Evolutionary conservation across 2,797 vertebrate species (phyloP).

Genomic region (Ataeniobius toweri): DNA sequence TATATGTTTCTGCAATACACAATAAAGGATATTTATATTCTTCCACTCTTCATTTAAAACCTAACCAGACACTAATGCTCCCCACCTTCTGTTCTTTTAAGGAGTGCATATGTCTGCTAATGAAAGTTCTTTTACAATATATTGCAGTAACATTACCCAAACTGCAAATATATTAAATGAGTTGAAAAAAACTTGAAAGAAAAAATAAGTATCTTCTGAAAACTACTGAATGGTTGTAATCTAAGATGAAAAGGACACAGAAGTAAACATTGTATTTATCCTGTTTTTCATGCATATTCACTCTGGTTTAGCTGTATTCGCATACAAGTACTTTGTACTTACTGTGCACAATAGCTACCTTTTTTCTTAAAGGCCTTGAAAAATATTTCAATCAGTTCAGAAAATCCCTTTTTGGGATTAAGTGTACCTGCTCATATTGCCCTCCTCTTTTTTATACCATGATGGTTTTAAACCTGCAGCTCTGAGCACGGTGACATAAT

Average conservation of each 20-base stretch:
- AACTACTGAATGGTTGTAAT: background rate
- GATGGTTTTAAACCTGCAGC: conserved; percentile 45
- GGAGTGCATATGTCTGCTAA: no score
- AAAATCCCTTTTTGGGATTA: conserved; percentile 30
- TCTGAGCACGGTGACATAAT: conserved; percentile 60
- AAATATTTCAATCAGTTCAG: conserved; percentile 29
- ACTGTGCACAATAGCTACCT: background rate
- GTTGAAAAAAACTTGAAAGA: background rate
- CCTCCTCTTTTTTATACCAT: conserved; percentile 13
- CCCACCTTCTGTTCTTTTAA: no score
- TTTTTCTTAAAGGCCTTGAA: background rate
- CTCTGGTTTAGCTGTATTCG: conserved; percentile 11
- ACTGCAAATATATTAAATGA: background rate
- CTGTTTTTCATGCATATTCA: conserved; percentile 12
- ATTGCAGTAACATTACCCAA: no score
- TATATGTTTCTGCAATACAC: no score
- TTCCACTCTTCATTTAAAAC: no score
- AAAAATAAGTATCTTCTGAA: background rate
- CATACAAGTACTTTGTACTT: background rate
- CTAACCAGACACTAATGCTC: no score
- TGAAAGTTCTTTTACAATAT: no score
- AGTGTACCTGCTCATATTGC: conserved; percentile 32
- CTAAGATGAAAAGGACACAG: background rate
- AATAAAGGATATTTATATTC: no score
- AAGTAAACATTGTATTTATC: background rate